Percentiles rank a stretch among this genome's conserved stretches.
Conservation (phyloP, 2,888 invertebrate species). For the Thecophora atra region DNA sequence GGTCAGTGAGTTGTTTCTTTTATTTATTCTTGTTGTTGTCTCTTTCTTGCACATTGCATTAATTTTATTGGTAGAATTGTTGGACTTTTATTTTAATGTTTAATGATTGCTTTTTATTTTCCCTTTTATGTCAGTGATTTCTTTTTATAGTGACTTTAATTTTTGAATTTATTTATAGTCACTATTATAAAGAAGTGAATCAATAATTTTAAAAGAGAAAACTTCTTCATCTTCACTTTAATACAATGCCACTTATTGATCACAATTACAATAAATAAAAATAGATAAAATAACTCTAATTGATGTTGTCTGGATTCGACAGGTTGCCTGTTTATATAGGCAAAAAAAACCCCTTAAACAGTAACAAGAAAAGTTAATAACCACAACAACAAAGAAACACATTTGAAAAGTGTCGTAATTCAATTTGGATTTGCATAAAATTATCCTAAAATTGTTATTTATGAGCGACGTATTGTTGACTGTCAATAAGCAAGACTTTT, state of each 20-base stretch:
- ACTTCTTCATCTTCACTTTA: no score
- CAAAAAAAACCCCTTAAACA: not conserved
- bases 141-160: not conserved
- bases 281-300: no score
- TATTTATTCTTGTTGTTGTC: no score
- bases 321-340: not conserved
- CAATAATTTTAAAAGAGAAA: no score
- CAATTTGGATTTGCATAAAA: constrained; percentile 26
- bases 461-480: constrained; percentile 1
- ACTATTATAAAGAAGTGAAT: no score
- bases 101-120: not conserved
- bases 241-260: no score
- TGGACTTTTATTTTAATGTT: no score
- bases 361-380: not conserved
- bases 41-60: no score
- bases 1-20: no score
- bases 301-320: not conserved
- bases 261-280: no score
- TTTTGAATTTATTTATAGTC: no score
- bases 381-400: not conserved
- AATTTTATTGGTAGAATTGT: no score
- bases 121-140: not conserved
- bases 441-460: constrained; percentile 24
- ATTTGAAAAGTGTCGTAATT: not conserved
- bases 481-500: not conserved